Percentiles rank a stretch among this genome's conserved stretches.
Evolutionary conservation across 2,888 invertebrate genomes (phyloP).

Genomic region (Mylabris sibirica): DNA sequence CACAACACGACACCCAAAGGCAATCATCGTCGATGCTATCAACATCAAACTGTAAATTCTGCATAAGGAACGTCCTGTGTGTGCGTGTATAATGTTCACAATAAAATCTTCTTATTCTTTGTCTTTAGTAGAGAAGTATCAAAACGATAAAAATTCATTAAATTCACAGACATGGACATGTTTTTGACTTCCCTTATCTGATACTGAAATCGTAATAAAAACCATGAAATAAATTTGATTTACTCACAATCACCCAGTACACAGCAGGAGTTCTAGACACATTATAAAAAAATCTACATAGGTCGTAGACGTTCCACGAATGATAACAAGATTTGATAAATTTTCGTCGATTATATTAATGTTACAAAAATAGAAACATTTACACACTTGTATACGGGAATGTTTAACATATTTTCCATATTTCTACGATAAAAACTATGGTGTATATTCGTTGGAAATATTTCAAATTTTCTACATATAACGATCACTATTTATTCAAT

Average conservation of each 20-base stretch:
- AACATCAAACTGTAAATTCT: constrained; percentile 5
- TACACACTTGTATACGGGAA: background rate
- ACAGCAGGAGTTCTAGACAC: background rate
- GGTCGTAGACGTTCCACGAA: background rate
- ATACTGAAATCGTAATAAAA: background rate
- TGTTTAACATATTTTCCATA: background rate
- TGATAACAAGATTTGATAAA: background rate
- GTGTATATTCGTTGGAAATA: background rate
- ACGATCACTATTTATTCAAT: background rate
- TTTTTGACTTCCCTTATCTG: background rate
- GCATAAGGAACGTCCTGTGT: constrained; percentile 7
- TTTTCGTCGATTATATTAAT: background rate
- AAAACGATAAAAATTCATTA: background rate
- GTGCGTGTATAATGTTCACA: background rate
- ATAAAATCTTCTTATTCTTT: background rate
- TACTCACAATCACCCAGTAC: background rate
- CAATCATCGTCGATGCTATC: background rate
- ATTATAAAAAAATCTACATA: background rate
- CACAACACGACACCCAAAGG: background rate
- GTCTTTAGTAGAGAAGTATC: background rate
- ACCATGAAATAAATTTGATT: background rate
- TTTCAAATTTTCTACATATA: background rate
- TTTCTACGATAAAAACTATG: background rate
- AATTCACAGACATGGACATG: background rate
- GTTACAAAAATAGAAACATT: background rate